A percentile compares a stretch with the other conserved stretches of the same genome.
phyloP scores from a whole-genome alignment of 2,888 invertebrate genomes.

The Dryomyza anilis region DNA sequence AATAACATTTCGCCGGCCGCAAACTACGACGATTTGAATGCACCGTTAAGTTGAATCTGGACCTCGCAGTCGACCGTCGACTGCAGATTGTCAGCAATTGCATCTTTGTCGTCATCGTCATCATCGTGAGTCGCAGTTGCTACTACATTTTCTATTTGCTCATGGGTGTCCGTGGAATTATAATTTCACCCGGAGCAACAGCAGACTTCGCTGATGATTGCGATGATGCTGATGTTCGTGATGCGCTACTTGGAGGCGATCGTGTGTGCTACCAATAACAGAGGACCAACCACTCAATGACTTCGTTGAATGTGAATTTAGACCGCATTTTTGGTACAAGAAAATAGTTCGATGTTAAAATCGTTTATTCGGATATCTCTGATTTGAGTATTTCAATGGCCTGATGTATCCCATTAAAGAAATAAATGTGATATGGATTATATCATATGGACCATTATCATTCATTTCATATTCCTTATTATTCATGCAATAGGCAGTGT shows the following conservation, averaged over 20 bases:
- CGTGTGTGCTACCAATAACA: not conserved
- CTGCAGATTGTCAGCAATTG: not conserved
- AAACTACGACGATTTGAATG: constrained; percentile 6
- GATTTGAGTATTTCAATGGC: no score
- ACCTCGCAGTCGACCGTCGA: not conserved
- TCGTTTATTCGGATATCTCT: no score
- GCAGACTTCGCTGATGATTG: no score
- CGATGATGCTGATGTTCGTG: not conserved
- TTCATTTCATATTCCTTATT: no score
- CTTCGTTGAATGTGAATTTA: no score
- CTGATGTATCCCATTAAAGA: no score
- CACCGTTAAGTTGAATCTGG: constrained; percentile 16
- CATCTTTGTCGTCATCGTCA: not conserved
- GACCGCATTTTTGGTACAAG: no score
- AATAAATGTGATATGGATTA: no score
- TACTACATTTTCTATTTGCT: constrained; percentile 35
- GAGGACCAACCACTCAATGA: no score
- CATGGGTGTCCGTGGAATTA: constrained; percentile 1
- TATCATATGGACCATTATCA: no score
- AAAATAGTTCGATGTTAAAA: no score
- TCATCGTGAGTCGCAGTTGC: constrained; percentile 32
- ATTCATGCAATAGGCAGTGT: no score
- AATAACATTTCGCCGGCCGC: not conserved
- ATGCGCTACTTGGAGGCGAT: not conserved
- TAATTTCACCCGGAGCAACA: not conserved